Base-by-base conservation (phyloP, 2,113 vertebrate genomes). In the Pteronura brasiliensis region DNA sequence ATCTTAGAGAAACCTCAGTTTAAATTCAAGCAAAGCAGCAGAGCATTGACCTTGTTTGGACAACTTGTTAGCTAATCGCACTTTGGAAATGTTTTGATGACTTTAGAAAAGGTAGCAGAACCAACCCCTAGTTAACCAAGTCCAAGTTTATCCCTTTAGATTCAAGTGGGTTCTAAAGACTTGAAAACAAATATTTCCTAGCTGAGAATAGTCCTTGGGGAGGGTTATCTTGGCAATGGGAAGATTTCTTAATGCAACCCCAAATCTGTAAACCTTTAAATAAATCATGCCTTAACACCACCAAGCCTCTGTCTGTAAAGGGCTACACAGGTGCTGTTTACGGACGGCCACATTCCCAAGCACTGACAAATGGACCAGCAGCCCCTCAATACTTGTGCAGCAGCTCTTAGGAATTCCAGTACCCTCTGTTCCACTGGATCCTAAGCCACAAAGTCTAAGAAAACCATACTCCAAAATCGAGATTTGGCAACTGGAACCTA, bases 181-280 rank as follows among this genome's bases (percentile, higher is more conserved):
- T 84, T 92, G 69, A 88, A 91, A 95, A 74, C 44, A 95, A 96
- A 42, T 69, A 86, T 80, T 59, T 95, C 29, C 12, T 63, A 84
- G 34, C 29, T 82, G 25, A 96, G 44, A 96, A 88, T 21, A 13
- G 29, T 80, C 63, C 21, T 57, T 91, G 20, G 31, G 18, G 25
- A 72, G 44, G 17, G 39, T 42, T 88, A 85, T 52, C 63, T 90
- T 89, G 42, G 57, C 90, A 79, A 61, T 89, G 8, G 15, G 7
- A 95, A 67, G 1, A 20, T 89, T 88, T 85, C 39, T 15, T n/a
- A 88, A 67, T 25, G 49, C 25, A 72, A 82, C 21, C 42, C n/a
- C 6, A 36, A 89, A 47, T 90, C 57, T 87, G 27, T 55, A 88
- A 65, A 86, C 15, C 47, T 94, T 10, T 90, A 90, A 84, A 90